Evolutionary conservation across 2,113 vertebrate species (phyloP).

Genomic region (Pyxicephalus adspersus): DNA sequence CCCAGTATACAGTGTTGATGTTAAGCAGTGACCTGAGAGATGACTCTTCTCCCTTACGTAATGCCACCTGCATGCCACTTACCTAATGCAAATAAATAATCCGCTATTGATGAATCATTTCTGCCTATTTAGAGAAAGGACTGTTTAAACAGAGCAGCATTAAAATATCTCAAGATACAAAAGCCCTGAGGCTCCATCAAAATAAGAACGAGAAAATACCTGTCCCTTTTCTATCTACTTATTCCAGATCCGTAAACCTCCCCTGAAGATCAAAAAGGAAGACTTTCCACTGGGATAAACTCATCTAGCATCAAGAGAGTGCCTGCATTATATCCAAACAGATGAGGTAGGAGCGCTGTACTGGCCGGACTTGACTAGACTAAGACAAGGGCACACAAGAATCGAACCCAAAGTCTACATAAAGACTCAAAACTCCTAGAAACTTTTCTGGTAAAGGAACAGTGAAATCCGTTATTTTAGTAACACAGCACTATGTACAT

Average conservation of each 20-base stretch:
- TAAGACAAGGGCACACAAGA: neutral
- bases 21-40: constrained; percentile 31
- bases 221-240: constrained; percentile 56
- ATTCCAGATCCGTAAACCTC: constrained; percentile 60
- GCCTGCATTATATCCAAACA: neutral
- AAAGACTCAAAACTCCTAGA: too few relatives aligned
- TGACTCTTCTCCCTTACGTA: constrained; percentile 16
- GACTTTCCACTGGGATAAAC: constrained; percentile 61
- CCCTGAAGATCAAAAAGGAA: constrained; percentile 64
- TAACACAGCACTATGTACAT: too few relatives aligned
- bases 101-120: constrained; percentile 57
- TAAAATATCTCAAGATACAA: constrained; percentile 22
- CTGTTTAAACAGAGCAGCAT: constrained; percentile 57
- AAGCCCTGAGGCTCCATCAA: constrained; percentile 50
- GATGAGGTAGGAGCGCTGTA: neutral
- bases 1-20: constrained; percentile 32
- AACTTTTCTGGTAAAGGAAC: too few relatives aligned
- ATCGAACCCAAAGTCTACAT: too few relatives aligned
- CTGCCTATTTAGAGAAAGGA: constrained; percentile 55
- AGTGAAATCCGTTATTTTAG: too few relatives aligned
- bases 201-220: constrained; percentile 58
- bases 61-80: constrained; percentile 47
- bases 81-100: constrained; percentile 49
- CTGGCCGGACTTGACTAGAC: neutral
- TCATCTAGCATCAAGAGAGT: constrained; percentile 47